Evolutionary conservation across 2,797 vertebrate species (phyloP), one percentile per base, ranked within the genome.

Genomic region (Knipowitschia caucasica): DNA sequence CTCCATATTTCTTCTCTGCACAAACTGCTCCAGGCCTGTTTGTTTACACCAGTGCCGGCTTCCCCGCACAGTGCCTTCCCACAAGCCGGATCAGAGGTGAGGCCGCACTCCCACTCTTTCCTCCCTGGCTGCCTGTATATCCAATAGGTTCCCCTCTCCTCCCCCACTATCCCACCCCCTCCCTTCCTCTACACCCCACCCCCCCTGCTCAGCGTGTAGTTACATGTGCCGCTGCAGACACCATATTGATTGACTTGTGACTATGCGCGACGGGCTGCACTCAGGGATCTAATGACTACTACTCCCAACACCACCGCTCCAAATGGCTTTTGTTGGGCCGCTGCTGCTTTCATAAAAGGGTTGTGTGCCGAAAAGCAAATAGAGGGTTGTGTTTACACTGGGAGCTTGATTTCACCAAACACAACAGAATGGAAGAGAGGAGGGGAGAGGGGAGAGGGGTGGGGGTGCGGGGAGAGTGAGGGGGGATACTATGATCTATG

Each of bases 181-280:
- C 40, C 40, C 21, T n/a, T 10, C 35, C 35, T 9, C 6, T 38
- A 7, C 64, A 72, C 74, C 71, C 75, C 66, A 51, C 56, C 4
- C 53, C 18, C 40, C 7, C 25, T 26, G 52, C 55, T 35, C 60
- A 59, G 56, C 36, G 31, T 69, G 77, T 69, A 58, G 73, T 50
- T 73, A 71, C 75, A 80, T 71, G 74, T 78, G 77, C 71, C 64
- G 65, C 59, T 66, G 65, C 58, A 69, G 76, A 77, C 69, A 44
- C 39, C 44, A 50, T 57, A 83, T 77, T 67, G 83, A 88, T 75
- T 78, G 79, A 85, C 84, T 77, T 73, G 71, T 60, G 60, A 83
- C 67, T 56, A 52, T 57, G 77, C 21, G 64, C 31, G 31, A 73
- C 50, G 56, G 40, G 74, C 62, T 68, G 53, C 59, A 53, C 63